phyloP scores from a whole-genome alignment of 2,888 invertebrate genomes.

The Chorisops tibialis region DNA sequence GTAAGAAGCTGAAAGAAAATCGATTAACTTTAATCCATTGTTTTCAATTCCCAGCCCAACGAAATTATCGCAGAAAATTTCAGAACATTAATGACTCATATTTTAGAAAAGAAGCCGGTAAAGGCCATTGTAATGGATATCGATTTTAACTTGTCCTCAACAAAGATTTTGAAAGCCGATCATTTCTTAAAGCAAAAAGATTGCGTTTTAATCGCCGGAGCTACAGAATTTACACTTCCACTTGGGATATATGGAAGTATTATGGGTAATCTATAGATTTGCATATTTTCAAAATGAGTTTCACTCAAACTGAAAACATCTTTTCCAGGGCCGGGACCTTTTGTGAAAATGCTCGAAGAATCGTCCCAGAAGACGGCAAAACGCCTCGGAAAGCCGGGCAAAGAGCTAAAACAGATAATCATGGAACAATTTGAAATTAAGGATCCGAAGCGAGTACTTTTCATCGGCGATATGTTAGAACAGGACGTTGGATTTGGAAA shows the following conservation, averaged over 20 bases:
- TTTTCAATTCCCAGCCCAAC: conserved; percentile 33
- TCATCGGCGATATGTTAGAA: conserved; percentile 83
- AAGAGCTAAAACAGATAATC: conserved; percentile 44
- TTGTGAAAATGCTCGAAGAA: conserved; percentile 47
- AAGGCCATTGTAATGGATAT: conserved; percentile 55
- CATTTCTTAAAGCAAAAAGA: conserved; percentile 51
- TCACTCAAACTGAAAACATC: background rate
- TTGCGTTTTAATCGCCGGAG: conserved; percentile 52
- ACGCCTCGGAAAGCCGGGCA: conserved; percentile 53
- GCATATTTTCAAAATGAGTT: background rate
- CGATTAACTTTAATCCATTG: background rate
- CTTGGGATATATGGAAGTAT: conserved; percentile 39
- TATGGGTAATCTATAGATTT: conserved; percentile 43
- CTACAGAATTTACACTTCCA: conserved; percentile 49
- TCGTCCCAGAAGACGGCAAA: conserved; percentile 45
- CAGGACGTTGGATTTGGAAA: conserved; percentile 77
- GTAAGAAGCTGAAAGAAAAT: conserved; percentile 39
- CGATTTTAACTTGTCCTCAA: conserved; percentile 52
- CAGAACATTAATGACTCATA: conserved; percentile 40
- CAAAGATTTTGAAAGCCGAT: conserved; percentile 52
- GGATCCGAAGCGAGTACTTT: conserved; percentile 65
- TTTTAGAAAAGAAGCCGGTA: conserved; percentile 43
- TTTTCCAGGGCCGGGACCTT: conserved; percentile 45
- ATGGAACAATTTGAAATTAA: conserved; percentile 47
- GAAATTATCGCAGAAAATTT: conserved; percentile 36